phyloP scores from a whole-genome alignment of 1,140 invertebrate genomes.

The Aporrectodea caliginosa region DNA sequence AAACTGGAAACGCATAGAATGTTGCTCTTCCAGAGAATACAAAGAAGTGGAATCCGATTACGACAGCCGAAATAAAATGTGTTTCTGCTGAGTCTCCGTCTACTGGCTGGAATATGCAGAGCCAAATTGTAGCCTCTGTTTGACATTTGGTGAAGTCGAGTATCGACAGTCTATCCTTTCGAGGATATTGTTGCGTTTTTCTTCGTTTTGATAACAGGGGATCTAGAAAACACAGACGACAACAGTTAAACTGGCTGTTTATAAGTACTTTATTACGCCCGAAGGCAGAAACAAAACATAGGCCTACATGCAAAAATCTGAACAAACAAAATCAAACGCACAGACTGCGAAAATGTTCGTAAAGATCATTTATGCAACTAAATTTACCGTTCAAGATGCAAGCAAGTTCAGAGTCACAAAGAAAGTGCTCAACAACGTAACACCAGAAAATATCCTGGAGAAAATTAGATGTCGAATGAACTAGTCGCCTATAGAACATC shows the following conservation, averaged over 20 bases:
- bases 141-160: conserved; percentile 18
- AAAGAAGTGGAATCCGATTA: conserved; percentile 12
- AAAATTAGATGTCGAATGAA: no score
- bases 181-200: conserved; percentile 28
- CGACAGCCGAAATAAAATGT: conserved; percentile 29
- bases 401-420: conserved; percentile 39
- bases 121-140: no score
- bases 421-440: no score
- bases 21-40: neutral
- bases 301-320: no score
- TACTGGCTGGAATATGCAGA: conserved; percentile 19
- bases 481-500: no score
- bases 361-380: no score
- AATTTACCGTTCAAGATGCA: no score
- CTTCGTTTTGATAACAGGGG: conserved; percentile 39
- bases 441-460: no score
- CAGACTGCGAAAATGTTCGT: no score
- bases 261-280: no score
- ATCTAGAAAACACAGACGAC: conserved; percentile 30
- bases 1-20: neutral
- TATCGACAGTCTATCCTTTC: conserved; percentile 29
- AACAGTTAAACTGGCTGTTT: conserved; percentile 38
- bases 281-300: no score
- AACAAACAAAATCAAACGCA: no score
- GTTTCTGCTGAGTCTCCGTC: conserved; percentile 23